Conservation (phyloP, 2,888 invertebrate genomes). For the Lithophane socia region DNA sequence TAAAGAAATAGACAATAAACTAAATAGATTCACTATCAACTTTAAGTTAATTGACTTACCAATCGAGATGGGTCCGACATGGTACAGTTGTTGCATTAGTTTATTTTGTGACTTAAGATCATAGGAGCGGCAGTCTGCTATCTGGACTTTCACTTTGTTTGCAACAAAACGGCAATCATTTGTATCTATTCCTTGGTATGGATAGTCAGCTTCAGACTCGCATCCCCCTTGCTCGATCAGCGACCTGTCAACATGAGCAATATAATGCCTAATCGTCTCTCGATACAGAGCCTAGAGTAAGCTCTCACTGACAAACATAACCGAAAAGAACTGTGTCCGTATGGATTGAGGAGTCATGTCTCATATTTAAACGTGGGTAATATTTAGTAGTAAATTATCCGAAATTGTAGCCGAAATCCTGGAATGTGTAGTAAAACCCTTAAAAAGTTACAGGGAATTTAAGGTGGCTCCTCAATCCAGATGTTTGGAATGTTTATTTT, state of each 20-base stretch:
- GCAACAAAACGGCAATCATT: conserved; percentile 44
- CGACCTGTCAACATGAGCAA: conserved; percentile 27
- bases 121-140: conserved; percentile 29
- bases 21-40: neutral
- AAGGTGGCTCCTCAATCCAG: too few species aligned
- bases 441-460: too few species aligned
- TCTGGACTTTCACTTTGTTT: conserved; percentile 8
- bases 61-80: conserved; percentile 47
- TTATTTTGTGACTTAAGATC: conserved; percentile 81
- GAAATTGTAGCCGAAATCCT: too few species aligned
- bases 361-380: too few species aligned
- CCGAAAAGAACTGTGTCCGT: too few species aligned
- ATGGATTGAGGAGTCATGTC: too few species aligned
- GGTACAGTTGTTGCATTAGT: conserved; percentile 38
- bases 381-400: too few species aligned
- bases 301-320: neutral
- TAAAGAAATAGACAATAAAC: too few species aligned
- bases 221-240: conserved; percentile 49
- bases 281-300: too few species aligned
- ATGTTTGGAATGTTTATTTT: too few species aligned
- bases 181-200: conserved; percentile 31
- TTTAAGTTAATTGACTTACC: conserved; percentile 9
- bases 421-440: too few species aligned
- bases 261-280: too few species aligned
- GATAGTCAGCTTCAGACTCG: conserved; percentile 61